Base-by-base conservation (phyloP, 2,797 vertebrate species). In the Hapalemur alaotrensis region DNA sequence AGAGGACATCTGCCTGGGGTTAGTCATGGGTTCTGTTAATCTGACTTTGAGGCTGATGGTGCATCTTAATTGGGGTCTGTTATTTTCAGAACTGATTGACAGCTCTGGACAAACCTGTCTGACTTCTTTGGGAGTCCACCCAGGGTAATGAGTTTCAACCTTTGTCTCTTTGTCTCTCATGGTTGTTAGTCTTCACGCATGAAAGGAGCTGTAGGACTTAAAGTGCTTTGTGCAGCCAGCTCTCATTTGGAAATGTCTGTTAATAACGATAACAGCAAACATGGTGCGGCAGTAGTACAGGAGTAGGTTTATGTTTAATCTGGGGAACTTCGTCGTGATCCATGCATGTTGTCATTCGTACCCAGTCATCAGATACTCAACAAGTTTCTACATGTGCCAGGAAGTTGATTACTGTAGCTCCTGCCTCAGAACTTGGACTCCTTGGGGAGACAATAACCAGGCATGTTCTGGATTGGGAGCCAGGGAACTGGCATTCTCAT, bases 41-140 rank as follows among this genome's bases (percentile, higher is more conserved):
- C 13, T 70, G 63, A 38, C 57, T 78, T 54, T 41, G 73, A 93
- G 83, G 35, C 43, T 69, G 32, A n/a, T 35, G 15, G 1, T 52
- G 20, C 22, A 54, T 52, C 43, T 63, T 11, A 5, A 4, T 59
- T 32, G 35, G 75, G 63, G 28, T 81, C n/a, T 61, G 22, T 78
- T 88, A 57, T 70, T 92, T 79, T 82, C 35, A 32, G 48, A 84
- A 78, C 38, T 63, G 80, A 80, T 35, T 43, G 91, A n/a, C 10
- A 63, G 75, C 41, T 63, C 69, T 91, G 48, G 90, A 93, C 43
- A 93, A 87, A 97, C 97, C 82, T 76, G 75, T 91, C 72, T 35
- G 73, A 83, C 72, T 61, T 67, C 88, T 92, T 54, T 18, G 14
- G 76, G 89, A 84, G 32, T 94, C 38, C 63, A 2, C 43, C 0